phyloP scores from a whole-genome alignment of 2,888 invertebrate species.

The Gymnoscelis rufifasciata region DNA sequence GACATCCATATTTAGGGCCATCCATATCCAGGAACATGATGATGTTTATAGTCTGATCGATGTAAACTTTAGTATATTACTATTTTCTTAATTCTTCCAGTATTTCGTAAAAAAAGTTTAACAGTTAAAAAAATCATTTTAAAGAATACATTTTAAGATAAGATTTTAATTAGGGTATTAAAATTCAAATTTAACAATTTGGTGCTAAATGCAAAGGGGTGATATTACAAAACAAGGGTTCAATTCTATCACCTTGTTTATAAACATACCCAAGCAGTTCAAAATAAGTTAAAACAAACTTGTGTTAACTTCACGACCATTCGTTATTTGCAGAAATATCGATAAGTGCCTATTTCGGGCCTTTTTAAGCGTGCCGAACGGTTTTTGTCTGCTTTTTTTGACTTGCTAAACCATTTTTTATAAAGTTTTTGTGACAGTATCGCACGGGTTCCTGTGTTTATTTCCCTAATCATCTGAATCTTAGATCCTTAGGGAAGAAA shows the following conservation, averaged over 20 bases:
- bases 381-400: conserved; percentile 13
- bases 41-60: no score
- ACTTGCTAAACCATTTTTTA: conserved; percentile 11
- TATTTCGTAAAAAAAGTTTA: no score
- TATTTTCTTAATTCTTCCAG: no score
- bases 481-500: conserved; percentile 66
- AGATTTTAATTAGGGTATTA: no score
- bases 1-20: no score
- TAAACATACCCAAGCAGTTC: conserved; percentile 1
- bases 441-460: conserved; percentile 41
- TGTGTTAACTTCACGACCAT: conserved; percentile 55
- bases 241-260: not conserved
- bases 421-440: conserved; percentile 19
- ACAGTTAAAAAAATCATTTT: no score
- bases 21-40: no score
- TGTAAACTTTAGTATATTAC: no score
- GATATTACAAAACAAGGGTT: conserved; percentile 6
- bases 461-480: conserved; percentile 74
- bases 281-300: conserved; percentile 27
- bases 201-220: not conserved
- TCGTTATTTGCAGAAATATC: conserved; percentile 66
- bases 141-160: no score
- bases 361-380: conserved; percentile 55
- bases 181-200: no score
- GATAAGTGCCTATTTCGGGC: conserved; percentile 57